phyloP scores from a whole-genome alignment of 2,113 vertebrate species.

The Cettia cetti region DNA sequence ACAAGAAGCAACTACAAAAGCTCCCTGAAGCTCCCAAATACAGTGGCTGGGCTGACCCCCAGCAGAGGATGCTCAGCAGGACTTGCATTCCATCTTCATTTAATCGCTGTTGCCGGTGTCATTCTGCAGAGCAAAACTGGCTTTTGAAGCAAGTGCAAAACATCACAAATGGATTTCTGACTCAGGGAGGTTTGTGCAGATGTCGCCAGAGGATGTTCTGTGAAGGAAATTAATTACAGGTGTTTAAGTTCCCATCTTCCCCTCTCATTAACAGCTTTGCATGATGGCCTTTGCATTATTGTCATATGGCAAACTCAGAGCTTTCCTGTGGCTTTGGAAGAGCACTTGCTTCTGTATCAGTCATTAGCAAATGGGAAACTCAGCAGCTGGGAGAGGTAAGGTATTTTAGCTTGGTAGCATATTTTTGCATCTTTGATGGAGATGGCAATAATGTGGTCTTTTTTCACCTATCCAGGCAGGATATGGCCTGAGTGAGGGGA shows the following conservation, averaged over 20 bases:
- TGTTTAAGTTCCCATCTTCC: conserved; percentile 24
- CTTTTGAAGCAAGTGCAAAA: neutral
- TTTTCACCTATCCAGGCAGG: neutral
- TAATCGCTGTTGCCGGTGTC: neutral
- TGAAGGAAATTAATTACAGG: neutral
- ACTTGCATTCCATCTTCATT: neutral
- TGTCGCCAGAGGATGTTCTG: neutral
- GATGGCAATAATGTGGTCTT: neutral
- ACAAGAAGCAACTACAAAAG: neutral
- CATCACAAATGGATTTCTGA: neutral
- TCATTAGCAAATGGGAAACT: neutral
- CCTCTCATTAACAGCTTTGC: neutral
- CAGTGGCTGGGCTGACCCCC: neutral
- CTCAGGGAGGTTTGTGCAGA: neutral
- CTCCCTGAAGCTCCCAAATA: neutral
- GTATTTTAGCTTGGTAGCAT: neutral
- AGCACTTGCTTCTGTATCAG: neutral
- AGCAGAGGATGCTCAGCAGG: neutral
- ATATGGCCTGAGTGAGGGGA: neutral
- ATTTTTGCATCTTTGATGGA: neutral
- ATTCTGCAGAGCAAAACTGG: neutral
- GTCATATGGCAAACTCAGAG: neutral
- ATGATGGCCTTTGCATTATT: neutral
- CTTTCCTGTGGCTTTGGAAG: neutral
- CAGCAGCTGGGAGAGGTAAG: neutral